phyloP scores from a whole-genome alignment of 1,140 invertebrate genomes.

The Maconellicoccus hirsutus region DNA sequence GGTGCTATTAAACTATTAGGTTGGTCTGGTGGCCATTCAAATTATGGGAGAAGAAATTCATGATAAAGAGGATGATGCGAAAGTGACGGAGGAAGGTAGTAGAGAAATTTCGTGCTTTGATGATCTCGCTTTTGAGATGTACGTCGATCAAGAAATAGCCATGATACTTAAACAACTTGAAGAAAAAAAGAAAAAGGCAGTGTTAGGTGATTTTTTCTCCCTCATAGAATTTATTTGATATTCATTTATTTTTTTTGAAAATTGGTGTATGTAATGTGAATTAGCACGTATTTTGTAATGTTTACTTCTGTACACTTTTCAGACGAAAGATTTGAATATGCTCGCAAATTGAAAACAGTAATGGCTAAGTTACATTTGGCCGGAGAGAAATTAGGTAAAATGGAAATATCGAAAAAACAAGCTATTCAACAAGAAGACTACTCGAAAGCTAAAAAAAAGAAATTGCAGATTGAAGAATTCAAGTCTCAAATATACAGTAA shows the following conservation, averaged over 20 bases:
- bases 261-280: no score
- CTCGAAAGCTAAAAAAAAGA: constrained; percentile 74
- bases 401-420: constrained; percentile 79
- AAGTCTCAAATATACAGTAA: constrained; percentile 55
- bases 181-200: constrained; percentile 70
- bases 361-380: constrained; percentile 68
- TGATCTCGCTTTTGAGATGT: constrained; percentile 94
- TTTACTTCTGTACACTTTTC: constrained; percentile 28
- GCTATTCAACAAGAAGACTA: constrained; percentile 85
- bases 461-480: constrained; percentile 76
- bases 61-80: constrained; percentile 12
- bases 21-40: constrained; percentile 61
- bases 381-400: constrained; percentile 78
- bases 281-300: constrained; percentile 19
- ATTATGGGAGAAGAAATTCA: constrained; percentile 55
- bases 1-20: constrained; percentile 36
- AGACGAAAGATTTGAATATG: constrained; percentile 86
- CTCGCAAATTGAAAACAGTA: constrained; percentile 73
- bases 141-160: constrained; percentile 85
- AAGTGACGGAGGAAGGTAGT: constrained; percentile 4
- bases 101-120: constrained; percentile 58
- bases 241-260: neutral
- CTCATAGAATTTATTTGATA: constrained; percentile 4
- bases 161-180: constrained; percentile 78
- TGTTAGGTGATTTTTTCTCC: constrained; percentile 47